Conservation (phyloP, 2,888 invertebrate genomes). For the Watsonalla binaria region DNA sequence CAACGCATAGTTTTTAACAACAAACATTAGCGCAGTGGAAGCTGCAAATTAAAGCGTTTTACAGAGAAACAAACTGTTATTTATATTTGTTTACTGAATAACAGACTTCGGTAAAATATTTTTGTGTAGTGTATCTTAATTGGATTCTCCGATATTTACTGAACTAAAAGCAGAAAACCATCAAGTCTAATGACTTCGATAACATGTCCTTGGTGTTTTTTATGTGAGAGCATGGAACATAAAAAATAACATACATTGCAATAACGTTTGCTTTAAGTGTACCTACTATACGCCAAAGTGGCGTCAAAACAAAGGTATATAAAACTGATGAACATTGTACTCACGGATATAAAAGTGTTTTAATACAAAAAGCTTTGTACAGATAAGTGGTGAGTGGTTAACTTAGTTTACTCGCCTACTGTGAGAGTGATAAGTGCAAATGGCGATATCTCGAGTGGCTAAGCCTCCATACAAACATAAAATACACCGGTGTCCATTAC, state of each 20-base stretch:
- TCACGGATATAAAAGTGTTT: constrained; percentile 18
- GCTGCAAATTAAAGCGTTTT: not conserved
- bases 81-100: too few species aligned
- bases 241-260: too few species aligned
- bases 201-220: too few species aligned
- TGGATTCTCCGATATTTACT: too few species aligned
- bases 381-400: constrained; percentile 17
- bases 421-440: constrained; percentile 4
- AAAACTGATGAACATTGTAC: not conserved
- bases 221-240: too few species aligned
- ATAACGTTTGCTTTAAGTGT: not conserved
- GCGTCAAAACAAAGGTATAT: not conserved
- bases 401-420: not conserved
- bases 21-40: not conserved
- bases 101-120: too few species aligned
- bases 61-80: too few species aligned
- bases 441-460: constrained; percentile 16
- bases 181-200: too few species aligned
- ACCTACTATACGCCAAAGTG: not conserved
- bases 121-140: too few species aligned
- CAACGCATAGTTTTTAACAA: not conserved
- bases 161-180: too few species aligned
- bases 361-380: constrained; percentile 24
- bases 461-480: constrained; percentile 12
- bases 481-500: constrained; percentile 4